These are phyloP conservation scores for Nansenia antarctica DNA, from an alignment of 2,113 vertebrate genomes.

Conservation along the genomic window DNA sequence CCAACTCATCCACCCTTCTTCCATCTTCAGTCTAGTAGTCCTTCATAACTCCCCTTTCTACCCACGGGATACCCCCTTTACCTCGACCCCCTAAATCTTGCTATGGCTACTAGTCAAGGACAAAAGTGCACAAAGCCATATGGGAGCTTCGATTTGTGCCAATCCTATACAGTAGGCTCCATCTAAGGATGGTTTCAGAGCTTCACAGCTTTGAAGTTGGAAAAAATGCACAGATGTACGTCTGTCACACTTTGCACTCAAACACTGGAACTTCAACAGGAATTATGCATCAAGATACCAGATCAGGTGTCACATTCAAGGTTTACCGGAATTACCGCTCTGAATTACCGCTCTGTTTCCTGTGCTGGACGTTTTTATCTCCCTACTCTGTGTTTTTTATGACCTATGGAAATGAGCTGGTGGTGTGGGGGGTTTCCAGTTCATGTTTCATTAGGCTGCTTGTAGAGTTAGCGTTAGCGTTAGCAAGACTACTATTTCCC, in stretches of 20 bases:
- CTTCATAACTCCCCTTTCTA: neutral
- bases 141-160: neutral
- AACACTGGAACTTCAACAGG: neutral
- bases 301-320: slow-evolving; percentile 7
- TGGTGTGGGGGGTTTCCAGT: neutral
- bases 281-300: slow-evolving; percentile 29
- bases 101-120: neutral
- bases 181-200: neutral
- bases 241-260: neutral
- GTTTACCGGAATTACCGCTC: slow-evolving; percentile 7
- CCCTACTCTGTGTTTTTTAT: neutral
- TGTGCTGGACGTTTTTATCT: neutral
- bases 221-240: neutral
- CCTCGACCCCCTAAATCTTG: neutral
- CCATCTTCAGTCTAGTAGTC: too few relatives aligned
- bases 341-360: neutral
- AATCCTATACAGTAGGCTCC: too few relatives aligned
- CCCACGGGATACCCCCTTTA: neutral
- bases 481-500: neutral
- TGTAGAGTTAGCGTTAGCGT: too few relatives aligned
- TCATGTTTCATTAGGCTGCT: neutral
- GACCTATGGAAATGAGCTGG: neutral
- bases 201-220: neutral
- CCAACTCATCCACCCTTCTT: too few relatives aligned
- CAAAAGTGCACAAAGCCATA: neutral